Evolutionary conservation across 2,113 vertebrate genomes (phyloP).

Genomic region (Cynopterus brachyotis): DNA sequence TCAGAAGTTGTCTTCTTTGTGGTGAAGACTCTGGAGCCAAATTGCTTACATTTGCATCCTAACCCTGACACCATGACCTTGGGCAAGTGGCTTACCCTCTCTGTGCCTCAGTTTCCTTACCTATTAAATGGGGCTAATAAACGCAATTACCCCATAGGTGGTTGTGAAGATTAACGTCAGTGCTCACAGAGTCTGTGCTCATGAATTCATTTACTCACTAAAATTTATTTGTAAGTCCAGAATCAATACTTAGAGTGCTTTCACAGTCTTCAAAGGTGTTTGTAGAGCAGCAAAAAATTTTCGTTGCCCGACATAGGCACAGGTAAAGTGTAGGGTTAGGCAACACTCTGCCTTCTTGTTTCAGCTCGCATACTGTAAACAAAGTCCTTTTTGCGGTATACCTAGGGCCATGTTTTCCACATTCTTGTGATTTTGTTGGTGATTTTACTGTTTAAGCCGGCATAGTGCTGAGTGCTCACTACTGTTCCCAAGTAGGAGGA

Average conservation of each 20-base stretch:
- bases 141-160: background rate
- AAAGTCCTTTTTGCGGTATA: accelerated
- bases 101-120: background rate
- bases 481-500: background rate
- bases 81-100: background rate
- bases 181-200: background rate
- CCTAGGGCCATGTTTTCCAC: background rate
- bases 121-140: background rate
- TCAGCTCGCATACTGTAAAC: background rate
- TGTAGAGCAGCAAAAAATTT: background rate
- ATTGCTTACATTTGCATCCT: background rate
- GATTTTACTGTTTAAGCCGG: background rate
- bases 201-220: background rate
- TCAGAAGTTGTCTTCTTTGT: background rate
- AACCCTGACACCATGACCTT: background rate
- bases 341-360: background rate
- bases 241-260: background rate
- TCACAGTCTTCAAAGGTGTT: background rate
- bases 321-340: background rate
- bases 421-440: background rate
- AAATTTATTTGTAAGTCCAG: background rate
- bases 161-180: background rate
- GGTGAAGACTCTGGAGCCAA: background rate
- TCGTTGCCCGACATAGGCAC: background rate
- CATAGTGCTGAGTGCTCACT: background rate